A percentile compares a stretch with the other conserved stretches of the same genome.
Evolutionary conservation across 2,797 vertebrate genomes (phyloP).

Genomic region (Aselliscus stoliczkanus): DNA sequence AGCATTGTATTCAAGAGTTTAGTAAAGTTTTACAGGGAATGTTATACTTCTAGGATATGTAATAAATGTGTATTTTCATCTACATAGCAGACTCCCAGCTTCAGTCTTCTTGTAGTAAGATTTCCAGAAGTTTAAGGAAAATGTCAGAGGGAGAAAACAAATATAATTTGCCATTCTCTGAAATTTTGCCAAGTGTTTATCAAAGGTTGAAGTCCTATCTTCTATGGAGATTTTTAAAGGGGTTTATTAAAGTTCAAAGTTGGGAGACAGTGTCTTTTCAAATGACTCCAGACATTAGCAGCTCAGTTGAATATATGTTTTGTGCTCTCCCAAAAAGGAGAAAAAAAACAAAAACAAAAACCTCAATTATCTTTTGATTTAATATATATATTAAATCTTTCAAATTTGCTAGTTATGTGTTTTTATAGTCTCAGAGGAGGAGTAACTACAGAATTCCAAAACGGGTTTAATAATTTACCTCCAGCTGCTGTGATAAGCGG

Average conservation of each 20-base stretch:
- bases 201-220: background rate
- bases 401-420: background rate
- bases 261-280: background rate
- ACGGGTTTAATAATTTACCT: background rate
- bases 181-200: background rate
- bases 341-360: background rate
- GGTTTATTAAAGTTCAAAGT: background rate
- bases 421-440: background rate
- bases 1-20: background rate
- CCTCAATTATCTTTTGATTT: background rate
- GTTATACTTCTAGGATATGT: background rate
- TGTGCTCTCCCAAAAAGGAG: background rate
- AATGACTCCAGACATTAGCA: background rate
- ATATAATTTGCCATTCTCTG: background rate
- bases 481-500: background rate
- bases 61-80: background rate
- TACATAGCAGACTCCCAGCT: background rate
- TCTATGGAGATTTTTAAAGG: background rate
- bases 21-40: background rate
- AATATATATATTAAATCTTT: background rate
- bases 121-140: conserved; percentile 12
- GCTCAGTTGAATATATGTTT: background rate
- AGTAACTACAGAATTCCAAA: conserved; percentile 11
- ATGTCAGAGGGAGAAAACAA: background rate
- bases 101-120: background rate